Evolutionary conservation across 2,888 invertebrate species (phyloP), one percentile per base, ranked within the genome.

Genomic region (Operophtera brumata): DNA sequence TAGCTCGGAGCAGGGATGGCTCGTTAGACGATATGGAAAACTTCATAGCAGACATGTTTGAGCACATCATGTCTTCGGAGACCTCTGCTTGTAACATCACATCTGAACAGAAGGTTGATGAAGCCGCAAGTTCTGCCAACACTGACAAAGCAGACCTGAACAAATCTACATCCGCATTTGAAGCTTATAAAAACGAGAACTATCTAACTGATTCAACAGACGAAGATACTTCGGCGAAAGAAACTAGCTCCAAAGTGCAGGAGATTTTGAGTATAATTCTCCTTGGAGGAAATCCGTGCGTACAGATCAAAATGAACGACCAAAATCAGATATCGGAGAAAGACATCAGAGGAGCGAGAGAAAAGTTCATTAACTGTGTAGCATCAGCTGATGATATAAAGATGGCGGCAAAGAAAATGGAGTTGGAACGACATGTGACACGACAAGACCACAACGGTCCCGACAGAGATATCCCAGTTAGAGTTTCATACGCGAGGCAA

Each of bases 31-130:
- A 84, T 47, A 85, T 86, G 85, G 85, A 86, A 65, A 73, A 79
- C 1, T 86, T 88, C 51, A 80, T 87, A 41, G 84, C 75, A 63
- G 84, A 86, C 34, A 82, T 86, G 75, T 78, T 88, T 57, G 78
- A 83, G 8, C 75, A 84, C 46, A 83, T 86, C n/a, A 72, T 78
- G 59, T 79, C 81, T 1, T 76, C 82, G 0, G 81, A 83, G 8
- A 74, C 73, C 8, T 64, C 70, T 3, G 47, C 66, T 7, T 64
- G 71, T 2, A 62, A 62, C 41, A 66, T 66, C 7, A 66, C 20
- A 20, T 20, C 4, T 4, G 20, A 20, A 20, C 20, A 3, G 20
- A 4, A 20, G 20, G 20, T 20, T 3, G 4, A 20, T 3, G 20
- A 2, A 20, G 2, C 20, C 2, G 49, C 47, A 20, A 51, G 57